These are phyloP conservation scores for Rutilus rutilus DNA, from an alignment of 2,113 vertebrate species.

Conservation along the genomic window DNA sequence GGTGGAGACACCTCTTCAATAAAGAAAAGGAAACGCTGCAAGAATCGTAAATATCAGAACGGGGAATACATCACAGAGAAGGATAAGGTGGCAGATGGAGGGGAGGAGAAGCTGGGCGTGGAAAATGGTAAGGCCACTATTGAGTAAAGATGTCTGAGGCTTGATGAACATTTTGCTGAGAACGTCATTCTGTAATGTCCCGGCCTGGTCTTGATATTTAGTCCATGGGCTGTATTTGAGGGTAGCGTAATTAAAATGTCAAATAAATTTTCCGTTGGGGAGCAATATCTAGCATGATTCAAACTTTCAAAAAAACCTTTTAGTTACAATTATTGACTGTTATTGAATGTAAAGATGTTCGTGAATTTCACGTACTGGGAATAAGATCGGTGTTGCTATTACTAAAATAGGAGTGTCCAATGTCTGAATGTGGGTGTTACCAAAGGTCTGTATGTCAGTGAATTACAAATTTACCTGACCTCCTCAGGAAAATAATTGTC, in stretches of 20 bases:
- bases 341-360: background rate
- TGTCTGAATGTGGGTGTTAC: background rate
- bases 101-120: constrained; percentile 59
- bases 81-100: constrained; percentile 76
- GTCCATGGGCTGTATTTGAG: background rate
- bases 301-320: background rate
- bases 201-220: background rate
- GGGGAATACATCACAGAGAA: constrained; percentile 91
- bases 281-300: background rate
- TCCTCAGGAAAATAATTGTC: background rate
- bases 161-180: constrained; percentile 17
- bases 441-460: background rate
- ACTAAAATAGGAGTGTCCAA: background rate
- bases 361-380: background rate
- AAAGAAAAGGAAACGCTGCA: constrained; percentile 89
- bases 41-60: constrained; percentile 91
- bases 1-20: constrained; percentile 68
- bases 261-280: background rate
- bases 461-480: background rate
- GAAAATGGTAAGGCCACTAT: constrained; percentile 36
- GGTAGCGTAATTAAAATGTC: background rate
- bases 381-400: background rate
- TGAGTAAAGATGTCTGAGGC: constrained; percentile 34
- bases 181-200: constrained; percentile 3
- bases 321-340: background rate